Evolutionary conservation across 2,888 invertebrate species (phyloP), one percentile per base, ranked within the genome.

Genomic region (Oscheius sp.): DNA sequence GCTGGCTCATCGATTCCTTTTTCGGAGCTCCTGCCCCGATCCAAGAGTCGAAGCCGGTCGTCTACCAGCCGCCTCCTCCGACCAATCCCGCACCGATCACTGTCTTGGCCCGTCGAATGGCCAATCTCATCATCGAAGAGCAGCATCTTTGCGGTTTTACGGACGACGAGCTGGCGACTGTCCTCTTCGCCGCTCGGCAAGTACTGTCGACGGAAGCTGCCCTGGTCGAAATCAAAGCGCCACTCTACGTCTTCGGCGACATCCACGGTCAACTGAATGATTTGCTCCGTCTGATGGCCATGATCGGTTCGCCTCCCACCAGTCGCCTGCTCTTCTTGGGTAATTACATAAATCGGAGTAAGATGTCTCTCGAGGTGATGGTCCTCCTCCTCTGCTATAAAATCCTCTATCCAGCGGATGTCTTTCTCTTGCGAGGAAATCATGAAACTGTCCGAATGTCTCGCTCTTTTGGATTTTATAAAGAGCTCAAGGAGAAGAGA

Each of bases 341-440:
- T 0, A 85, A 86, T 75, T 86, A 86, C 58, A 81, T 84, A 16
- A 85, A 86, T 72, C 80, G 86, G 9, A 78, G 86, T 56, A 76
- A 74, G 64, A 79, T 80, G 69, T 77, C 79, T 1, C 55, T 86
- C 35, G 86, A 86, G 72, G 79, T 81, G 27, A 76, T 82, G 41
- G 73, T 81, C 63, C 76, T 85, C 23, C 78, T 86, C n/a, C 76
- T 86, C 59, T 81, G 81, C 73, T 81, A 76, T 75, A 85, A 85
- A 69, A 71, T 85, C 59, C 69, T 64, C 5, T 76, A 81, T 59
- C 83, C 83, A 7, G 59, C 66, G 41, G 49, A 66, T 46, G 75
- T 85, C n/a, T 75, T 80, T 46, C 55, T 86, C 70, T 74, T 85
- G n/a, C 74, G 85, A 27, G 85, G 85, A 27, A 86, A 85, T 70